Conservation (phyloP, 2,888 invertebrate genomes). For the Phortica okadai region DNA sequence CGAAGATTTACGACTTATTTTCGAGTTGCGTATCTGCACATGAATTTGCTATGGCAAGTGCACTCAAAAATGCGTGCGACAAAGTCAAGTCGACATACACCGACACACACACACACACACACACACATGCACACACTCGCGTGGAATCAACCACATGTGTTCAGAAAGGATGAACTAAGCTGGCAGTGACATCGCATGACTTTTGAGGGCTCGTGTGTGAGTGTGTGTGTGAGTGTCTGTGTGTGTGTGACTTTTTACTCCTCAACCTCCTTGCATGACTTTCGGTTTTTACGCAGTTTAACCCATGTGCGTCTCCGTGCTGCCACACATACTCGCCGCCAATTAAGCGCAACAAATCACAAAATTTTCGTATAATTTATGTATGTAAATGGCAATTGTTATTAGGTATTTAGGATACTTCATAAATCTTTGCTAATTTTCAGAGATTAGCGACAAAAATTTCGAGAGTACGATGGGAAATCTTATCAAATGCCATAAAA, state of each 20-base stretch:
- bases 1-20: constrained; percentile 48
- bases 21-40: constrained; percentile 21
- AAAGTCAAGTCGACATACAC: background rate
- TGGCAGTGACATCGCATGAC: background rate
- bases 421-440: constrained; percentile 21
- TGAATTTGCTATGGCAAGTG: constrained; percentile 26
- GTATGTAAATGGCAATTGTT: background rate
- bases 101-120: background rate
- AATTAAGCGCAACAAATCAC: background rate
- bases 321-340: background rate
- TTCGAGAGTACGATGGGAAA: background rate
- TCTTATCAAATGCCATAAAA: constrained; percentile 26
- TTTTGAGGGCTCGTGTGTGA: background rate
- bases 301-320: background rate
- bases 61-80: constrained; percentile 18
- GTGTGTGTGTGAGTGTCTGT: background rate
- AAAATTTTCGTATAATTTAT: background rate
- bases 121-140: constrained; percentile 1
- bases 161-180: background rate
- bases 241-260: background rate
- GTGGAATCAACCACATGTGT: background rate
- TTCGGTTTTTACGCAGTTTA: background rate
- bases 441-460: background rate
- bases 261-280: background rate
- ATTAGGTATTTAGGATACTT: background rate